Evolutionary conservation across 2,797 vertebrate species (phyloP), one percentile per base, ranked within the genome.

Genomic region (Enteromius unitaeniatus): DNA sequence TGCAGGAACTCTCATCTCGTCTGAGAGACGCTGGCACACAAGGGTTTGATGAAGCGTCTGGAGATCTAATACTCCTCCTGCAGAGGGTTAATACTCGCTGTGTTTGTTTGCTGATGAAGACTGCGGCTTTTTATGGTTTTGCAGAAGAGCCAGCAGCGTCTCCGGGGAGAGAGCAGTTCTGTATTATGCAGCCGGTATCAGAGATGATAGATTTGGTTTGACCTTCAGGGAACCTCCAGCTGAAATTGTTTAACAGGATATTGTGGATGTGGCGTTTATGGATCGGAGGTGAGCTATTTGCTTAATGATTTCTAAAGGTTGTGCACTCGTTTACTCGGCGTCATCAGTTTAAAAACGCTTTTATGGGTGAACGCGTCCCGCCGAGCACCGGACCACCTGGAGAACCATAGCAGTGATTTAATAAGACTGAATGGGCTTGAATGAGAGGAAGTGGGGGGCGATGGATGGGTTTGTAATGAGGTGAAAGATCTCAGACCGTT

Each of bases 161-260:
- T 84, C 88, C 53, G 37, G 89, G 87, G 89, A 86, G 88, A 87
- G 73, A 86, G 88, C 86, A 76, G 85, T 83, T 72, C 88, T 85
- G 82, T 83, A 87, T 87, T 86, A 89, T 85, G 86, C 89, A 86
- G 88, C 87, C 69, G 76, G 87, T 88, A 86, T 90, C 88, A 89
- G 80, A 90, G 84, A 88, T 86, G 86, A 88, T 86, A 77, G 88
- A 90, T 89, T 85, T 70, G 75, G 34, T 47, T 45, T 92, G 90
- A 90, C 90, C 91, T 82, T 10, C 6, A 81, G 21, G 26, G 78
- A 81, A 84, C 88, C 86, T 80, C 51, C 28, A 34, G 51, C 79
- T 86, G 72, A 91, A 90, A 90, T 90, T 85, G 86, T 89, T 89
- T 92, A 92, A 92, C 89, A 89, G 90, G 91, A 92, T 92, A 89